Percentiles rank a stretch among this genome's conserved stretches.
phyloP scores from a whole-genome alignment of 2,797 vertebrate genomes.

The Platalea minor region DNA sequence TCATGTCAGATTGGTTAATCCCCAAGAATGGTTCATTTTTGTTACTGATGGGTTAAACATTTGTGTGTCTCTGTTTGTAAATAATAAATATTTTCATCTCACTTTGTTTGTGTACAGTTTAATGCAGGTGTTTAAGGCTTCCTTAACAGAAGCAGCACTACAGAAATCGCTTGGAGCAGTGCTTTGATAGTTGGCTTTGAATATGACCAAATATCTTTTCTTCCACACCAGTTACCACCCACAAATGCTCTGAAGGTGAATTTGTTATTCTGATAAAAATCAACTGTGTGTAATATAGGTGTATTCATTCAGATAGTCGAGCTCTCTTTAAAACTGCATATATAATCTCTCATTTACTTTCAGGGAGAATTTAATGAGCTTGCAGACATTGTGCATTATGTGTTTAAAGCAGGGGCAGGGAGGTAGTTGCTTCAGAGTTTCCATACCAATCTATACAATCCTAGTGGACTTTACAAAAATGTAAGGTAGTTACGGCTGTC shows the following conservation, averaged over 20 bases:
- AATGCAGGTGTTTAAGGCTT: constrained; percentile 58
- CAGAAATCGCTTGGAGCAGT: constrained; percentile 6
- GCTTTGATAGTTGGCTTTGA: constrained; percentile 44
- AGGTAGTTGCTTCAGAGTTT: not conserved
- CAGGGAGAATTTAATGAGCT: not conserved
- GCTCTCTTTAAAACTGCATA: not conserved
- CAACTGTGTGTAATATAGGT: not conserved
- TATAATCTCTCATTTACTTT: not conserved
- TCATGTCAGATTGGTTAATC: not conserved
- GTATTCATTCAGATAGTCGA: not conserved
- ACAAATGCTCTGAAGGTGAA: not conserved
- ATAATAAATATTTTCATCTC: not conserved
- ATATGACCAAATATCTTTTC: not conserved
- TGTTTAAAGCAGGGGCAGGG: not conserved
- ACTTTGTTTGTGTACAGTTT: not conserved
- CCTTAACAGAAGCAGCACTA: constrained; percentile 3
- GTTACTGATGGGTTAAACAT: not conserved
- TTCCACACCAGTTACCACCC: not conserved
- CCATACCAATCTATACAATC: not conserved
- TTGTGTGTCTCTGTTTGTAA: not conserved
- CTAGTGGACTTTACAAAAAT: not conserved
- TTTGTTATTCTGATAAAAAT: not conserved
- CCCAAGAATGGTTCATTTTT: not conserved
- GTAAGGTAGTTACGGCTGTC: not conserved
- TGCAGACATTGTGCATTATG: not conserved